Evolutionary conservation across 1,140 invertebrate genomes (phyloP), one percentile per base, ranked within the genome.

Genomic region (Solenopsis fugax): DNA sequence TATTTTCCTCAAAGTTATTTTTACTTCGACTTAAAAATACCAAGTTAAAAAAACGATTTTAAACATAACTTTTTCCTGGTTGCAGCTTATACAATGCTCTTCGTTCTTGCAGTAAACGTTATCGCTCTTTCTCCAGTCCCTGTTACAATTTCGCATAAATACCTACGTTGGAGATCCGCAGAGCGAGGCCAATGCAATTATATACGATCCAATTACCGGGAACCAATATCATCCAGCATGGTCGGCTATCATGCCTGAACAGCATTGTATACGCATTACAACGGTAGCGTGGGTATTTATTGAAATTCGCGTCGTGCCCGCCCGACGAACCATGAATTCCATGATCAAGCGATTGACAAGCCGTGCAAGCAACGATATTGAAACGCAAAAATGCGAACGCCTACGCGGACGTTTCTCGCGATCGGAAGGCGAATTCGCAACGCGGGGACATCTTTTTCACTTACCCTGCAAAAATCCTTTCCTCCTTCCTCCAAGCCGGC

Each of bases 401-500:
- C 45, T 62, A 54, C 13, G n/a, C 16, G 45, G 10, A 13, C 64
- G 48, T 60, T 72, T 72, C 29, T 37, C 45, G 50, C 18, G 65
- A 67, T 24, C 34, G 13, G 2, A 13, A 29, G 45, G 24, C 67
- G n/a, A 73, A 72, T 52, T 72, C 10, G 50, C 60, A 34, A 54
- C 16, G 34, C 29, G 29, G 29, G 7, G 45, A 41, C 60, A n/a
- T 37, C 1, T 21, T 29, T 72, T 87, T 87, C 52, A 94, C 95
- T 96, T 96, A 98, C 98, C 97, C 97, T 98, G 93, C 98, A 98
- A 67, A 98, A 96, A 93, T 98, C 98, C 65, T 96, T 96, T 50
- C 97, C 97, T 48, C 98, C 98, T 85, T 97, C 95, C 94, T 98
- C 97, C 91, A 97, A 96, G 1, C 98, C 98, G 10, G 98, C 98